These are phyloP conservation scores for Hydrolagus colliei DNA, from an alignment of 2,797 vertebrate genomes.

Conservation along the genomic window DNA sequence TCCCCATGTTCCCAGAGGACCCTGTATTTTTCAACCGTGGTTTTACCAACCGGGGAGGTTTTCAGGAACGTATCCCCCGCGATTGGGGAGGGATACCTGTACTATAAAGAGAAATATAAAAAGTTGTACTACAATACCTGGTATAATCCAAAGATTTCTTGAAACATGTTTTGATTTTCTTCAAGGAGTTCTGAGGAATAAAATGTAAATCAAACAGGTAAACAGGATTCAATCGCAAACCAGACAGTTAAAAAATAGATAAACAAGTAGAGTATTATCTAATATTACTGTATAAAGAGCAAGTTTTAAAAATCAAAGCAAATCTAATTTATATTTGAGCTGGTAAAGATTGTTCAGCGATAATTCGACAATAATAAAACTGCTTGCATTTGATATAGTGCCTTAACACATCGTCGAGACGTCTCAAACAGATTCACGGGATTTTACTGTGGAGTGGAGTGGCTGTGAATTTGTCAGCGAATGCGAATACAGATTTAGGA, in stretches of 20 bases:
- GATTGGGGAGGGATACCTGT: no score
- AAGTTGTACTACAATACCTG: slow-evolving; percentile 44
- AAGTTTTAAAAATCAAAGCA: not conserved
- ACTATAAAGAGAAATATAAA: not conserved
- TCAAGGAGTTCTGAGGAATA: slow-evolving; percentile 47
- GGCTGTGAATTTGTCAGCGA: no score
- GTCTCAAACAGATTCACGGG: no score
- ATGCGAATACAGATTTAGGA: no score
- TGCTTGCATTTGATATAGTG: no score
- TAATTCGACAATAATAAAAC: not conserved
- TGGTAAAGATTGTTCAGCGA: not conserved
- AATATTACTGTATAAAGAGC: not conserved
- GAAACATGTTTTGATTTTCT: slow-evolving; percentile 45
- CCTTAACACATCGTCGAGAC: no score
- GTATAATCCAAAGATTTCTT: slow-evolving; percentile 54
- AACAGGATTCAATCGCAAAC: not conserved
- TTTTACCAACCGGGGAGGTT: no score
- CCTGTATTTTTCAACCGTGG: no score
- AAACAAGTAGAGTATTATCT: not conserved
- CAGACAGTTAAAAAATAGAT: not conserved
- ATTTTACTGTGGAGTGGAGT: no score
- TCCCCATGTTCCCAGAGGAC: no score
- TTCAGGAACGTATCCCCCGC: no score
- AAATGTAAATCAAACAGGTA: not conserved
- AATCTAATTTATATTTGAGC: not conserved